These are phyloP conservation scores for Nesogale talazaci DNA, from an alignment of 2,113 vertebrate species.

Conservation along the genomic window DNA sequence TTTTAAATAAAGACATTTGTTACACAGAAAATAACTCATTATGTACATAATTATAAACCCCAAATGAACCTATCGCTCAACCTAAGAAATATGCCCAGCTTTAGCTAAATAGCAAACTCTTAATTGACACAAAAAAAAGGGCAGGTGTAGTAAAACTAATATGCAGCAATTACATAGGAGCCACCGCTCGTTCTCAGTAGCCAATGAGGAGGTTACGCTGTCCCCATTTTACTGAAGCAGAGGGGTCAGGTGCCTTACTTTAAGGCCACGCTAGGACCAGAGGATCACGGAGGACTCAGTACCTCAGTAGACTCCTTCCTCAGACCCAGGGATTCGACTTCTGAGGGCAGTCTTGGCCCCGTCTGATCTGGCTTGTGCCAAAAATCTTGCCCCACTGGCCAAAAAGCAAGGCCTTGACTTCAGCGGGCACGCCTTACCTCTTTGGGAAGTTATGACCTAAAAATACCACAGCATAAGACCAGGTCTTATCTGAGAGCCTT, in stretches of 20 bases:
- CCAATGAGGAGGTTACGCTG: background rate
- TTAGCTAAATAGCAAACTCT: background rate
- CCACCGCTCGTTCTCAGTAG: background rate
- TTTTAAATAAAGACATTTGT: background rate
- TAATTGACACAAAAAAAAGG: background rate
- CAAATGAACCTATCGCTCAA: background rate
- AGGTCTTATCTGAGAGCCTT: background rate
- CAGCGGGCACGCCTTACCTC: background rate
- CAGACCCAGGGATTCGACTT: background rate
- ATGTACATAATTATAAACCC: background rate
- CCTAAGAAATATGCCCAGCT: background rate
- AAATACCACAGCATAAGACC: background rate
- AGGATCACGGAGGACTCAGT: background rate
- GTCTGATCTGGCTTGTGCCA: background rate
- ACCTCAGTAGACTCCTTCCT: background rate
- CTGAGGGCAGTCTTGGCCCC: background rate
- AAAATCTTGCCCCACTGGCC: background rate
- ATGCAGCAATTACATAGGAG: background rate
- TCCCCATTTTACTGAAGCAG: background rate
- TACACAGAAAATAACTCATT: background rate
- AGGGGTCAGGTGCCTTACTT: background rate
- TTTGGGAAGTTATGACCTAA: background rate
- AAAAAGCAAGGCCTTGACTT: constrained; percentile 15
- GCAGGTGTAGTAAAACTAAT: background rate
- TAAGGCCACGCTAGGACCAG: background rate